phyloP scores from a whole-genome alignment of 2,113 vertebrate species.

The Neodontobutis hainanensis region DNA sequence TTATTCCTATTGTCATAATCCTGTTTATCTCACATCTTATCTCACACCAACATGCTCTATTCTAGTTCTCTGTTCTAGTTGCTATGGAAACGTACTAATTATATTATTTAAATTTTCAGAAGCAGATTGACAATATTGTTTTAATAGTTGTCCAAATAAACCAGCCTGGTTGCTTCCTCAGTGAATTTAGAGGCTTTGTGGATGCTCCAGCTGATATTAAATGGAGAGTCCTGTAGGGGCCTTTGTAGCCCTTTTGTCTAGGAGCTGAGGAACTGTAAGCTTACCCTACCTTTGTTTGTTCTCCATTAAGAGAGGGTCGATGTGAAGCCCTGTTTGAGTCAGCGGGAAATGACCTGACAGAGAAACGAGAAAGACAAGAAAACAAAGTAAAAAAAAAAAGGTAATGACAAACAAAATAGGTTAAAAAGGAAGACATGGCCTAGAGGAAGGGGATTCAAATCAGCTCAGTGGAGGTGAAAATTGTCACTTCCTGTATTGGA shows the following conservation, averaged over 20 bases:
- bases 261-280: constrained; percentile 5
- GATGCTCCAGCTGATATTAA: constrained; percentile 10
- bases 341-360: constrained; percentile 28
- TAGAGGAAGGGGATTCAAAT: constrained; percentile 12
- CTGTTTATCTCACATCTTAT: constrained; percentile 1
- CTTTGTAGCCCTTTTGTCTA: constrained; percentile 16
- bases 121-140: constrained; percentile 8
- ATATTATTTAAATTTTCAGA: constrained; percentile 12
- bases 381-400: constrained; percentile 10
- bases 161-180: constrained; percentile 1
- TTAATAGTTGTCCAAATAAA: constrained; percentile 6
- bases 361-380: constrained; percentile 7
- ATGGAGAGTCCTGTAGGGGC: background rate
- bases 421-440: background rate
- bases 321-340: constrained; percentile 39
- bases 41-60: constrained; percentile 1
- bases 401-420: constrained; percentile 26
- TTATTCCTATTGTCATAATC: background rate
- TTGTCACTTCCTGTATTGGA: constrained; percentile 12
- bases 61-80: constrained; percentile 14
- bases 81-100: constrained; percentile 49
- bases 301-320: constrained; percentile 38
- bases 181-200: constrained; percentile 21
- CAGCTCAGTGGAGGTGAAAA: constrained; percentile 9
- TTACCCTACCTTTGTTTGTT: constrained; percentile 32